Percentiles rank a stretch among this genome's conserved stretches.
phyloP scores from a whole-genome alignment of 2,797 vertebrate genomes.

The Rhinella marina region DNA sequence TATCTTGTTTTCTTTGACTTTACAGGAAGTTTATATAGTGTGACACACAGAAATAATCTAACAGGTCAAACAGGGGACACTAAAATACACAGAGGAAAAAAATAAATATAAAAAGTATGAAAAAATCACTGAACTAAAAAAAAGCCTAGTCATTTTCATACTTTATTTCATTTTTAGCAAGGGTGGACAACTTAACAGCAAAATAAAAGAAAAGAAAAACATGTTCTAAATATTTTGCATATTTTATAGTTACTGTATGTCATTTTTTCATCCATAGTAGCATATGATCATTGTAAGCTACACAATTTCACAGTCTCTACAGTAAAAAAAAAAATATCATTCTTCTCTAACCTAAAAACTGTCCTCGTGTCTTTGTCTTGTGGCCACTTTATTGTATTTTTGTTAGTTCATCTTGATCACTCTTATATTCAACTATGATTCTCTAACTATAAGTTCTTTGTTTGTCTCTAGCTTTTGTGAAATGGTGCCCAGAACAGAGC shows the following conservation, averaged over 20 bases:
- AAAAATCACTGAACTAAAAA: background rate
- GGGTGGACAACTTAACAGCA: background rate
- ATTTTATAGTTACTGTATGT: background rate
- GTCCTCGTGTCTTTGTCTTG: background rate
- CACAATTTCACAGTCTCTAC: background rate
- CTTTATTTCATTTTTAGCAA: background rate
- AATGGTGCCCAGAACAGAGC: background rate
- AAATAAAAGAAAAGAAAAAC: background rate
- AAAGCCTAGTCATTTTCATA: background rate
- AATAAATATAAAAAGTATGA: conserved; percentile 16
- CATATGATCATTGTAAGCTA: background rate
- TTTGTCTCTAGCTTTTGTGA: background rate
- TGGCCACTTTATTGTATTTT: background rate
- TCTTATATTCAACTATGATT: background rate
- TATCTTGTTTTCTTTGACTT: conserved; percentile 26
- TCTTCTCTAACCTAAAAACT: background rate
- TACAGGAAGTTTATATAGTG: conserved; percentile 42
- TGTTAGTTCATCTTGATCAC: background rate
- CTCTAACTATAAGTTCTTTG: background rate
- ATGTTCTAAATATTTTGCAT: background rate
- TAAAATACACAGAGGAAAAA: background rate
- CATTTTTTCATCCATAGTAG: background rate
- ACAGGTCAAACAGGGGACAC: conserved; percentile 18
- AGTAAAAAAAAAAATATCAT: too few species aligned
- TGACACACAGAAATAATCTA: conserved; percentile 31